These are phyloP conservation scores for Zaprionus taronus DNA, from an alignment of 1,140 invertebrate species.

Conservation along the genomic window DNA sequence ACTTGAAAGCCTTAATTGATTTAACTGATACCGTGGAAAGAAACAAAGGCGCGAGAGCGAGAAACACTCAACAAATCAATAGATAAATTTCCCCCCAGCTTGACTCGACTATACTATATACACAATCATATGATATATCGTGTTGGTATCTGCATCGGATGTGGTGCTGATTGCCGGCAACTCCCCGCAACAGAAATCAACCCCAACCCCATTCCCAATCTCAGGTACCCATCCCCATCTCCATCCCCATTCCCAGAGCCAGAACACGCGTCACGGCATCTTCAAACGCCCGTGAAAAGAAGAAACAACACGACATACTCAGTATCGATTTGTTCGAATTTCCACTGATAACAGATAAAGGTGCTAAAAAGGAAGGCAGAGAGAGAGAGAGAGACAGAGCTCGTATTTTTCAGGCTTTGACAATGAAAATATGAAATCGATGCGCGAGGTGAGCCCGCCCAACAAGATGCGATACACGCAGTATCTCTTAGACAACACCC, in stretches of 20 bases:
- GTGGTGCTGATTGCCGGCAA: constrained; percentile 59
- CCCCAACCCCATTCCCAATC: neutral
- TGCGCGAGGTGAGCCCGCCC: neutral
- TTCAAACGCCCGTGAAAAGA: constrained; percentile 46
- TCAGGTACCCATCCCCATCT: constrained; percentile 1
- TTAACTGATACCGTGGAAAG: constrained; percentile 72
- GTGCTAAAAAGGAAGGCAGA: neutral
- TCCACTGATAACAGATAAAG: constrained; percentile 56
- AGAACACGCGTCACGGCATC: constrained; percentile 49
- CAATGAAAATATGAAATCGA: constrained; percentile 66
- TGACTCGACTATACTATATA: constrained; percentile 16
- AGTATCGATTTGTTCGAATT: constrained; percentile 58
- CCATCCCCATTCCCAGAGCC: neutral
- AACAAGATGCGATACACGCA: neutral
- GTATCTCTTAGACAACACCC: neutral
- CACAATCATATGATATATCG: constrained; percentile 22
- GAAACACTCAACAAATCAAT: constrained; percentile 70
- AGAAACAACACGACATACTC: constrained; percentile 30
- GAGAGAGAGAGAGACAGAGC: neutral
- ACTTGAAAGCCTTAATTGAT: constrained; percentile 83
- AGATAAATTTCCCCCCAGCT: constrained; percentile 66
- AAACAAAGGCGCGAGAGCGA: constrained; percentile 17
- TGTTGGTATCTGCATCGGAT: constrained; percentile 65
- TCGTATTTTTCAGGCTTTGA: constrained; percentile 52
- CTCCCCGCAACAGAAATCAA: neutral